These are phyloP conservation scores for Pycnomerus fuliginosus DNA, from an alignment of 2,888 invertebrate species.

Conservation along the genomic window DNA sequence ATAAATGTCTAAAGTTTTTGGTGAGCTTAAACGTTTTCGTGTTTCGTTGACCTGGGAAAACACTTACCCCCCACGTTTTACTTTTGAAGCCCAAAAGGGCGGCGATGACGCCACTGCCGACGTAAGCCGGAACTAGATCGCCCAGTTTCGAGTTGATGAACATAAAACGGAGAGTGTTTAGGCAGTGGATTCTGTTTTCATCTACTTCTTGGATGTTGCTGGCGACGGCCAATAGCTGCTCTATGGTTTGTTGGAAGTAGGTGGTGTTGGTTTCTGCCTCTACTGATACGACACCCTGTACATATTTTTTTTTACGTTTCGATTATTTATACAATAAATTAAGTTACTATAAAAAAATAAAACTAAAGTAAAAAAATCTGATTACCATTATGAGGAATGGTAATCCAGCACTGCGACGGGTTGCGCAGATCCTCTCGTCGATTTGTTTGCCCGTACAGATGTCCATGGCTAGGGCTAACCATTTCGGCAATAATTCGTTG, in stretches of 20 bases:
- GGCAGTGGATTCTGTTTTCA: slow-evolving; percentile 72
- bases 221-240: slow-evolving; percentile 53
- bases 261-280: slow-evolving; percentile 56
- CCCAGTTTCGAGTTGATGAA: slow-evolving; percentile 75
- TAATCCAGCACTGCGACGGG: slow-evolving; percentile 89
- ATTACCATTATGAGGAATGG: slow-evolving; percentile 85
- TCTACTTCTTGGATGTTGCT: slow-evolving; percentile 33
- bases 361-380: slow-evolving; percentile 7
- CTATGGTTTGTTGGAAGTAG: slow-evolving; percentile 60
- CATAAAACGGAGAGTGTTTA: slow-evolving; percentile 82
- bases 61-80: slow-evolving; percentile 76
- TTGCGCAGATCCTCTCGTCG: slow-evolving; percentile 67
- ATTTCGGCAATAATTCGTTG: slow-evolving; percentile 62
- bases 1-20: no score
- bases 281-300: slow-evolving; percentile 74
- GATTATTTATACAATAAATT: no score
- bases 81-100: slow-evolving; percentile 76
- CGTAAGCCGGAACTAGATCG: slow-evolving; percentile 67
- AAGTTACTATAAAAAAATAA: not conserved
- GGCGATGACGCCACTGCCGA: slow-evolving; percentile 67
- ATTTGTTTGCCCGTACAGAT: slow-evolving; percentile 56
- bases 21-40: no score
- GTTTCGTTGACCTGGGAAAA: no score
- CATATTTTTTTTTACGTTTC: no score
- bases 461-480: slow-evolving; percentile 63